Percentiles rank a stretch among this genome's conserved stretches.
Evolutionary conservation across 2,888 invertebrate species (phyloP).

Genomic region (Saturnia japonica): DNA sequence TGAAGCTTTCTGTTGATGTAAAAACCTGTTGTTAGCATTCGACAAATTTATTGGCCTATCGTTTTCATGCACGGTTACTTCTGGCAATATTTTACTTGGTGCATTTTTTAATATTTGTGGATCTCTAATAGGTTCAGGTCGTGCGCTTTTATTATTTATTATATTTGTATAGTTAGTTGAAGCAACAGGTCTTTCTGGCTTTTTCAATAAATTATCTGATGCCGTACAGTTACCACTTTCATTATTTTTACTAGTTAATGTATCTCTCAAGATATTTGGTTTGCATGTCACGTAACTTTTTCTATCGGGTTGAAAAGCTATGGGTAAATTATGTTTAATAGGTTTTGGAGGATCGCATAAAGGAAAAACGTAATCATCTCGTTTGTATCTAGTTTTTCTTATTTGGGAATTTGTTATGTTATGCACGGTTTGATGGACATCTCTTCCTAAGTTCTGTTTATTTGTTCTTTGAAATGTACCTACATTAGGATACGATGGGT

Average conservation of each 20-base stretch:
- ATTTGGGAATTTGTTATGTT: background rate
- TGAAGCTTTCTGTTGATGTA: background rate
- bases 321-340: conserved; percentile 19
- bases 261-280: background rate
- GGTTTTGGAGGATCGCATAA: background rate
- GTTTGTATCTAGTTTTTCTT: background rate
- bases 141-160: background rate
- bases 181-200: background rate
- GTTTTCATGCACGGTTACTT: background rate
- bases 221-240: background rate
- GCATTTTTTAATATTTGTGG: background rate
- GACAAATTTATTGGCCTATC: background rate
- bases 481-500: background rate
- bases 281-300: conserved; percentile 1
- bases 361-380: background rate
- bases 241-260: background rate
- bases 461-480: background rate
- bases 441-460: background rate
- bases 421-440: background rate
- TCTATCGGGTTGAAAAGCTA: conserved; percentile 9
- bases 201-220: conserved; percentile 8
- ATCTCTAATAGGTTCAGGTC: background rate
- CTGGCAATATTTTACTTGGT: background rate
- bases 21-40: background rate
- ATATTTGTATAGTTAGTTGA: background rate